Percentiles rank a stretch among this genome's conserved stretches.
Conservation (phyloP, 2,888 invertebrate genomes). For the Scotopteryx bipunctaria region DNA sequence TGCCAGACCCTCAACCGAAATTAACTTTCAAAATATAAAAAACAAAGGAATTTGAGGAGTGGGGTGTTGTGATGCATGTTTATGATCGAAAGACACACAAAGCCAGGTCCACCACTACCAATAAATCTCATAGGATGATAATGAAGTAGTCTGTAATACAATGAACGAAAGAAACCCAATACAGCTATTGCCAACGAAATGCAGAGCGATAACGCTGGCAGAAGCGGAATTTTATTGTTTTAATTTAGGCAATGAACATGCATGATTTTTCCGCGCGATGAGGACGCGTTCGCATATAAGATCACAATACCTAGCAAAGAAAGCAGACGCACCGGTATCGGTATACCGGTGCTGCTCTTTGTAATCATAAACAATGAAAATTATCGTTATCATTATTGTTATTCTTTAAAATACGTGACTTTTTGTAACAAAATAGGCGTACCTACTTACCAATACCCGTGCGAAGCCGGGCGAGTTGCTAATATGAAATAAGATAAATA, state of each 20-base stretch:
- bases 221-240: conserved; percentile 10
- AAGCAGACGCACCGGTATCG: background rate
- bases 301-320: background rate
- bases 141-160: too few species aligned
- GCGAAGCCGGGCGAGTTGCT: too few species aligned
- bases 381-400: background rate
- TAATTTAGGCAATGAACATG: conserved; percentile 30
- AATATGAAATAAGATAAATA: too few species aligned
- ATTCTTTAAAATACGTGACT: background rate
- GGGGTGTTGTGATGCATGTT: too few species aligned
- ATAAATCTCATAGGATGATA: too few species aligned
- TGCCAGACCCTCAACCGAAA: too few species aligned
- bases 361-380: too few species aligned
- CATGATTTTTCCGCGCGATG: conserved; percentile 25
- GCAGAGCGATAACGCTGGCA: conserved; percentile 6
- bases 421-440: background rate
- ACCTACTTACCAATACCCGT: too few species aligned
- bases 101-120: too few species aligned
- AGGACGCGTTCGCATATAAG: conserved; percentile 5
- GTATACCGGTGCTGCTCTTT: background rate
- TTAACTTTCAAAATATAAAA: too few species aligned
- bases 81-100: too few species aligned
- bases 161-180: background rate
- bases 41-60: too few species aligned
- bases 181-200: background rate